Evolutionary conservation across 2,113 vertebrate species (phyloP), one percentile per base, ranked within the genome.

Genomic region (Salvelinus namaycush): DNA sequence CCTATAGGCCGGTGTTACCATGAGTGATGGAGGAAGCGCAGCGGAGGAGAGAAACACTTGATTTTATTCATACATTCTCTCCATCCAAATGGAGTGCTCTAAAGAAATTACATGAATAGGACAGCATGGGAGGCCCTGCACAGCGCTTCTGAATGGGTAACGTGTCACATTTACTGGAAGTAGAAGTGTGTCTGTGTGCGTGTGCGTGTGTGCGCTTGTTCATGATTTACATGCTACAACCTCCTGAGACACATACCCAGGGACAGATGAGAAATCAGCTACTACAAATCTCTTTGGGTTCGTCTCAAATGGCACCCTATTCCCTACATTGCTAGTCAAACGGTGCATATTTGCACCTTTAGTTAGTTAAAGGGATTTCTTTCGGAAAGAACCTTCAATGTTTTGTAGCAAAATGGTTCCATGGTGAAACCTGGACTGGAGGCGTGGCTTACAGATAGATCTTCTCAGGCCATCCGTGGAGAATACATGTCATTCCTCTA

Each of bases 21-120:
- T 73, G 79, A 79, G 64, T 79, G 27, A 79, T 74, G 70, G 66
- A 79, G 60, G 76, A 72, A 70, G 34, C 7, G 7, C 1, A 39
- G 34, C 34, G 1, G 8, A 78, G 34, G 59, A 26, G 72, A 70
- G 27, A 60, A 78, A 79, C 48, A 79, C 73, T 77, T 84, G 85
- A 76, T 90, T 90, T 90, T 91, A 89, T 92, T 89, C 81, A 86
- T 91, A 81, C 69, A 24, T 60, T 69, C 84, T 74, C 84, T 75
- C 78, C 74, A 64, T 80, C 83, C 80, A 85, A 84, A 89, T 81
- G 78, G 75, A 81, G 81, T 77, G 77, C 66, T 79, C 68, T 66
- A 48, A 72, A 84, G 70, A 76, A 86, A 84, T 78, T 87, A 76
- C 87, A 88, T 89, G 78, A 86, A 39, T 8, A 39, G 85, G 83